Evolutionary conservation across 2,797 vertebrate species (phyloP).

Genomic region (Novumbra hubbsi): DNA sequence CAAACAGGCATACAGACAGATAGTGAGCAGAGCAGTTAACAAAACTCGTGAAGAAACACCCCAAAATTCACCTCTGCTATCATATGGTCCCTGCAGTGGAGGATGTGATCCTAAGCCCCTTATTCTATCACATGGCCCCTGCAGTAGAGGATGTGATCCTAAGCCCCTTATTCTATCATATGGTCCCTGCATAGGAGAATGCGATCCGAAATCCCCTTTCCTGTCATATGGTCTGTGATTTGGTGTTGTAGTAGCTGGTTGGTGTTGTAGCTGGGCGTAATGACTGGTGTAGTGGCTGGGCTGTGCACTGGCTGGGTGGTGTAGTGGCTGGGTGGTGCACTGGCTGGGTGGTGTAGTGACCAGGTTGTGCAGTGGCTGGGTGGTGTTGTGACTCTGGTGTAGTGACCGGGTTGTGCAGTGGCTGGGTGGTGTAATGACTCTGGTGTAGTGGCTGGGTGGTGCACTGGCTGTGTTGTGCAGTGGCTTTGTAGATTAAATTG

Average conservation of each 20-base stretch:
- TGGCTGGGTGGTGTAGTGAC: neutral
- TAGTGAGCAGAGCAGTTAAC: too few relatives aligned
- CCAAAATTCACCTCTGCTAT: too few relatives aligned
- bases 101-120: too few relatives aligned
- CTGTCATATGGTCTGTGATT: neutral
- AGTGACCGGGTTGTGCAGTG: neutral
- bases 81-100: too few relatives aligned
- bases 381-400: neutral
- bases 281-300: too few relatives aligned
- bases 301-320: neutral
- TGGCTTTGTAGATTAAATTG: conserved; percentile 57
- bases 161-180: too few relatives aligned
- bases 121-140: too few relatives aligned
- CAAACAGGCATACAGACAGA: too few relatives aligned
- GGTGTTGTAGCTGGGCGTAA: neutral
- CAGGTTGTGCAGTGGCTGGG: neutral
- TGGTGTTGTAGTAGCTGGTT: neutral
- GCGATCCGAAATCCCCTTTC: too few relatives aligned
- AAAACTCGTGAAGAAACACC: too few relatives aligned
- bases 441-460: neutral
- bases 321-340: neutral
- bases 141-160: too few relatives aligned
- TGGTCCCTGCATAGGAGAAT: too few relatives aligned
- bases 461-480: neutral
- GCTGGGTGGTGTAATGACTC: neutral